phyloP scores from a whole-genome alignment of 2,113 vertebrate species.

The Colossoma macropomum region DNA sequence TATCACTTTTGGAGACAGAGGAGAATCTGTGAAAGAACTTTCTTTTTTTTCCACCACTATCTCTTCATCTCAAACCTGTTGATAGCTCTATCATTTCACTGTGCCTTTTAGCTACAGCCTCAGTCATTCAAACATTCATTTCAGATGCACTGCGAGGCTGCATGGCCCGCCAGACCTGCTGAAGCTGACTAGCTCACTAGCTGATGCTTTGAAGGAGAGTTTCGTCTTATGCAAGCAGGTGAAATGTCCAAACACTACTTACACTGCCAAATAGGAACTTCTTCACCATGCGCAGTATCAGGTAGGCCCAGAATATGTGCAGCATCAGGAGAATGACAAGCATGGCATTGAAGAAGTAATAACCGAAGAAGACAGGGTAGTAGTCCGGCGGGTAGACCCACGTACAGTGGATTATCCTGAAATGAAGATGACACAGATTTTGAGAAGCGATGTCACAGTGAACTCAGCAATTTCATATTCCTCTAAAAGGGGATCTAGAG shows the following conservation, averaged over 20 bases:
- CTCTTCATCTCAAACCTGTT: no score
- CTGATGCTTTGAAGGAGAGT: background rate
- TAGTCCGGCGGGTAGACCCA: slow-evolving; percentile 82
- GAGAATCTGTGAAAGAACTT: no score
- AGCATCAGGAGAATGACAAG: slow-evolving; percentile 85
- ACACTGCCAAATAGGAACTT: slow-evolving; percentile 86
- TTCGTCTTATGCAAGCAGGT: no score
- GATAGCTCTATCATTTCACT: no score
- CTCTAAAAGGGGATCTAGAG: background rate
- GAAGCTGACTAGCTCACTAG: background rate
- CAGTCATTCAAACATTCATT: background rate
- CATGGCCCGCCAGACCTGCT: no score
- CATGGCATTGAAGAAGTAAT: slow-evolving; percentile 89
- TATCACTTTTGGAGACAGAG: no score
- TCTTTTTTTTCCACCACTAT: no score
- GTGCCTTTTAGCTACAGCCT: background rate
- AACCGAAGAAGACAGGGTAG: slow-evolving; percentile 86
- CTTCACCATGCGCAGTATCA: slow-evolving; percentile 86
- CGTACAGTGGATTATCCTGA: slow-evolving; percentile 91
- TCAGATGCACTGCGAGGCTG: background rate
- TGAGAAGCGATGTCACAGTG: background rate
- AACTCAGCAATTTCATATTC: background rate
- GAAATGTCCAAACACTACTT: slow-evolving; percentile 63
- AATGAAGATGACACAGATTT: slow-evolving; percentile 40
- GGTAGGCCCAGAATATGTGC: slow-evolving; percentile 92